Base-by-base conservation (phyloP, 2,888 invertebrate genomes). In the Synanthedon andrenaeformis region DNA sequence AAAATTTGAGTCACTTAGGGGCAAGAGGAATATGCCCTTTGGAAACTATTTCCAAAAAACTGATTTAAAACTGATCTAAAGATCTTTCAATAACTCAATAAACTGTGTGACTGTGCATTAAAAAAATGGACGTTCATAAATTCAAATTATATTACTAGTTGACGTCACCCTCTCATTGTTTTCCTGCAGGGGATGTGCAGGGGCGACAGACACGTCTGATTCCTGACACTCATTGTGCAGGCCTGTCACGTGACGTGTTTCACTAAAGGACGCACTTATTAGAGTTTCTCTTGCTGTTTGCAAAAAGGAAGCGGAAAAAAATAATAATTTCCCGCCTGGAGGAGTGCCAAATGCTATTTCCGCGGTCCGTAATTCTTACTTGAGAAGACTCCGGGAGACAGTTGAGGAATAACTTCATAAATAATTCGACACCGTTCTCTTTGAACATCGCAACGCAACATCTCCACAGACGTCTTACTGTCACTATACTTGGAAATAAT, bases 341-440 rank as follows among this genome's bases (percentile, higher is more conserved):
- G 56, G 57, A 56, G 59, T 59, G 71, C 76, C 76, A 74, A 67
- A 64, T 63, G 57, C 60, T 57, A 63, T 66, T 63, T 70, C 63
- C 64, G 61, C 58, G 55, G 57, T 59, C 59, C 58, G 59, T 63
- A 62, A 65, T 64, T 63, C 64, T 61, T 56, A 57, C 59, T 60
- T 60, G 56, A 59, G 65, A 58, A 66, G 62, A 64, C 60, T 63
- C 59, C 58, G 60, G 56, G 56, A 55, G 55, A 62, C 60, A 57
- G 53, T 55, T 54, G 67, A 60, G 61, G 65, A 65, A 70, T 70
- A 67, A 67, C 65, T 70, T 69, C 66, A 69, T 74, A 69, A 75
- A 76, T 76, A 72, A 72, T 72, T 67, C 68, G 59, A 64, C 56
- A 56, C 54, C 55, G 56, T 61, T 61, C 61, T 61, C 63, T 67